phyloP scores from a whole-genome alignment of 1,140 invertebrate species.

The Achroia grisella region DNA sequence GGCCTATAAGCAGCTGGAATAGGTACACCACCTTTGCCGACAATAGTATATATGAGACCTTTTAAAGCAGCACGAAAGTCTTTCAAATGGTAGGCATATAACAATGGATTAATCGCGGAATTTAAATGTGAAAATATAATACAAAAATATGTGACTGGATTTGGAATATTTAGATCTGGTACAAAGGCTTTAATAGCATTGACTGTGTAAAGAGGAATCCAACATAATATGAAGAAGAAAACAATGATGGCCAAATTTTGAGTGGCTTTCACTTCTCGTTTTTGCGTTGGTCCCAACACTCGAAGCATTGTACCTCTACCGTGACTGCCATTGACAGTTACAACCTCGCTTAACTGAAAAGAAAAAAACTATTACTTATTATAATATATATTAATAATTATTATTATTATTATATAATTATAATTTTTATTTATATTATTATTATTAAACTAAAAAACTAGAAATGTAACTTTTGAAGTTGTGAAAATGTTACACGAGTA shows the following conservation, averaged over 20 bases:
- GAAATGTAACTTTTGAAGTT: too few relatives aligned
- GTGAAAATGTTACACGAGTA: too few relatives aligned
- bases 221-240: slow-evolving; percentile 93
- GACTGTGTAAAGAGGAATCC: slow-evolving; percentile 93
- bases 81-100: slow-evolving; percentile 92
- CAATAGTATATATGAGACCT: slow-evolving; percentile 75
- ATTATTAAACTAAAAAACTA: too few relatives aligned
- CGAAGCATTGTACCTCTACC: slow-evolving; percentile 81
- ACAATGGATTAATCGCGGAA: slow-evolving; percentile 89
- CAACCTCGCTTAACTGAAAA: slow-evolving; percentile 61
- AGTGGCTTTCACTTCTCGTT: slow-evolving; percentile 92
- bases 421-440: too few relatives aligned
- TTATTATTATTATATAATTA: too few relatives aligned
- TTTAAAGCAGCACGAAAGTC: slow-evolving; percentile 87
- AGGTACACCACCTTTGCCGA: slow-evolving; percentile 63
- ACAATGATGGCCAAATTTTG: slow-evolving; percentile 94
- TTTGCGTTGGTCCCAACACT: slow-evolving; percentile 84
- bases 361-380: slow-evolving; percentile 4
- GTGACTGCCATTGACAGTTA: slow-evolving; percentile 51
- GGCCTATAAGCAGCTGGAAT: slow-evolving; percentile 55
- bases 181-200: slow-evolving; percentile 91
- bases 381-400: not conserved
- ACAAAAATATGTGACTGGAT: slow-evolving; percentile 83
- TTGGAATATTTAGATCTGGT: slow-evolving; percentile 78
- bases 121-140: slow-evolving; percentile 93